Evolutionary conservation across 2,113 vertebrate genomes (phyloP).

Genomic region (Tragelaphus scriptus): DNA sequence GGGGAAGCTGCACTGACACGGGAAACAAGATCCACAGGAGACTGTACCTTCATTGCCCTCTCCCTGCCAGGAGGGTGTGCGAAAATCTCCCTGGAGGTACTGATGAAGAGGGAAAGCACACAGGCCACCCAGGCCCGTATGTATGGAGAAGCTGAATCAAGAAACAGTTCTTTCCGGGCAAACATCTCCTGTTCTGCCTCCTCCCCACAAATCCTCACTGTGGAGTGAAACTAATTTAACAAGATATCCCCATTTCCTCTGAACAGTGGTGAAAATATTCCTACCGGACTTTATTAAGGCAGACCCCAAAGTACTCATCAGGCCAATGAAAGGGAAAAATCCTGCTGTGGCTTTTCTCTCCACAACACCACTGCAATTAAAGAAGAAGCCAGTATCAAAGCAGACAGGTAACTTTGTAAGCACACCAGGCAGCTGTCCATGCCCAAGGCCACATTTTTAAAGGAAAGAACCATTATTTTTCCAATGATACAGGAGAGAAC

Average conservation of each 20-base stretch:
- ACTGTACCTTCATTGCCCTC: constrained; percentile 26
- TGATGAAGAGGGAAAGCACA: not conserved
- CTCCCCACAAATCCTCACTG: constrained; percentile 17
- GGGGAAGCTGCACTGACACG: constrained; percentile 11
- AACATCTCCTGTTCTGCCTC: constrained; percentile 4
- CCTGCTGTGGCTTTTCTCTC: constrained; percentile 34
- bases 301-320: constrained; percentile 58
- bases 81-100: constrained; percentile 36
- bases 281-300: constrained; percentile 70
- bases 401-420: constrained; percentile 40
- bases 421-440: constrained; percentile 21
- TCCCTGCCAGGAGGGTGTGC: constrained; percentile 33
- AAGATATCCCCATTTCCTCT: constrained; percentile 63
- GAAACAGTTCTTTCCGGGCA: constrained; percentile 1
- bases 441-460: constrained; percentile 45
- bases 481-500: constrained; percentile 18
- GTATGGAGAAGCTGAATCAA: constrained; percentile 42
- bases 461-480: constrained; percentile 46
- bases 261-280: constrained; percentile 67
- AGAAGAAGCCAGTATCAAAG: constrained; percentile 49
- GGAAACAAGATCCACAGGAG: constrained; percentile 18
- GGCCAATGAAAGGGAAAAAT: constrained; percentile 41
- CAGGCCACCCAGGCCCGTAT: constrained; percentile 15
- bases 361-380: constrained; percentile 34
- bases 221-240: constrained; percentile 59